A percentile compares a stretch with the other conserved stretches of the same genome.
phyloP scores from a whole-genome alignment of 2,888 invertebrate genomes.

The Gisinianus flammeolus region DNA sequence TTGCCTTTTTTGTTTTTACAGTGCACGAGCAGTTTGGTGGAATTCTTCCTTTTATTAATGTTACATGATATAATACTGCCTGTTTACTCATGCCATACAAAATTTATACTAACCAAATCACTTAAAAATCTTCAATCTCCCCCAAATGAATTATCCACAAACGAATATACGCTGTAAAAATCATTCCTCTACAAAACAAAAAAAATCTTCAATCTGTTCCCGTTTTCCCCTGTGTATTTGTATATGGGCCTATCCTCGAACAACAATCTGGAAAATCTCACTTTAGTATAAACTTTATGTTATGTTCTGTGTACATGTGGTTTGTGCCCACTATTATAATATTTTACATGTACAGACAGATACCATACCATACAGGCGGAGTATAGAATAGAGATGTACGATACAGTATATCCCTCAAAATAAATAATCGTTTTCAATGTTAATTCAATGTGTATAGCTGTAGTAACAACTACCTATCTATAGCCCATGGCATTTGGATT shows the following conservation, averaged over 20 bases:
- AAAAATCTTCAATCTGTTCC: background rate
- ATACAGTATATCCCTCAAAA: slow-evolving; percentile 4
- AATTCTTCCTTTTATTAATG: too few species aligned
- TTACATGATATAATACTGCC: too few species aligned
- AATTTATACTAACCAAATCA: too few species aligned
- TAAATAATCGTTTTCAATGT: slow-evolving; percentile 12
- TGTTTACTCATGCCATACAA: too few species aligned
- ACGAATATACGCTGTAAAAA: too few species aligned
- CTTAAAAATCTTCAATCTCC: background rate
- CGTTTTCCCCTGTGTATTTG: background rate
- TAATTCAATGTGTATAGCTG: too few species aligned
- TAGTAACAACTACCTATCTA: too few species aligned
- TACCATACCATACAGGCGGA: background rate
- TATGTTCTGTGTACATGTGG: background rate
- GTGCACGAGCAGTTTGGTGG: too few species aligned
- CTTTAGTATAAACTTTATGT: slow-evolving; percentile 24
- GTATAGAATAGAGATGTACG: background rate
- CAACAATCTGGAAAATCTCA: slow-evolving; percentile 38
- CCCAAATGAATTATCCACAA: background rate
- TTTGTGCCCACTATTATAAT: background rate
- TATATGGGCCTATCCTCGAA: background rate
- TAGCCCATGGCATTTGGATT: too few species aligned
- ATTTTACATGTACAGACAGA: background rate
- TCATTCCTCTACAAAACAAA: background rate
- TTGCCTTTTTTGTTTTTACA: too few species aligned